Percentiles rank a stretch among this genome's conserved stretches.
phyloP scores from a whole-genome alignment of 2,797 vertebrate species.

The Emydoidea blandingii region DNA sequence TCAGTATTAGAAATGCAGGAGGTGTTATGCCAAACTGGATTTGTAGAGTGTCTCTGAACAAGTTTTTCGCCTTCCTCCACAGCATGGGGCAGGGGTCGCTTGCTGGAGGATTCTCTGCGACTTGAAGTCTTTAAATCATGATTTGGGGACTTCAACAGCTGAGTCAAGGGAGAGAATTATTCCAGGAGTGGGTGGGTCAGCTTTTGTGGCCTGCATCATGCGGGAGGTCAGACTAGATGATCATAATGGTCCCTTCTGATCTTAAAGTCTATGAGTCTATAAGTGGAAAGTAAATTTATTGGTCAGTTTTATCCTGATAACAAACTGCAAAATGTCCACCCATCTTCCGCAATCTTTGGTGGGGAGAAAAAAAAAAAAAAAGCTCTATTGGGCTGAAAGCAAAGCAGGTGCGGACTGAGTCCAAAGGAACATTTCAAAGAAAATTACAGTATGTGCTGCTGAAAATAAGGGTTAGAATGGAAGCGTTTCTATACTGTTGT shows the following conservation, averaged over 20 bases:
- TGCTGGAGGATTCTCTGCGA: too few relatives aligned
- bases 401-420: neutral
- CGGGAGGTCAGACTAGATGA: too few relatives aligned
- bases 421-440: neutral
- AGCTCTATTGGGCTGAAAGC: neutral
- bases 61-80: too few relatives aligned
- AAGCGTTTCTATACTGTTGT: slow-evolving; percentile 14
- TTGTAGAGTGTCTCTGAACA: neutral
- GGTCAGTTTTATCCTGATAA: neutral
- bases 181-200: too few relatives aligned
- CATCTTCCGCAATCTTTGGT: neutral
- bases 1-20: neutral
- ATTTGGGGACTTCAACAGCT: too few relatives aligned
- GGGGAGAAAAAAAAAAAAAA: neutral
- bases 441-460: neutral
- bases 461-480: neutral
- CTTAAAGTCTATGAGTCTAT: too few relatives aligned
- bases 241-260: too few relatives aligned
- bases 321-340: neutral
- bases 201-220: too few relatives aligned
- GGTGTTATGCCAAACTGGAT: neutral
- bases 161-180: too few relatives aligned
- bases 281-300: neutral
- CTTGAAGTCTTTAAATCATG: too few relatives aligned
- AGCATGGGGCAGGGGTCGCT: too few relatives aligned